Percentiles rank a stretch among this genome's conserved stretches.
phyloP scores from a whole-genome alignment of 2,113 vertebrate species.

The Orientallactaga bullata region DNA sequence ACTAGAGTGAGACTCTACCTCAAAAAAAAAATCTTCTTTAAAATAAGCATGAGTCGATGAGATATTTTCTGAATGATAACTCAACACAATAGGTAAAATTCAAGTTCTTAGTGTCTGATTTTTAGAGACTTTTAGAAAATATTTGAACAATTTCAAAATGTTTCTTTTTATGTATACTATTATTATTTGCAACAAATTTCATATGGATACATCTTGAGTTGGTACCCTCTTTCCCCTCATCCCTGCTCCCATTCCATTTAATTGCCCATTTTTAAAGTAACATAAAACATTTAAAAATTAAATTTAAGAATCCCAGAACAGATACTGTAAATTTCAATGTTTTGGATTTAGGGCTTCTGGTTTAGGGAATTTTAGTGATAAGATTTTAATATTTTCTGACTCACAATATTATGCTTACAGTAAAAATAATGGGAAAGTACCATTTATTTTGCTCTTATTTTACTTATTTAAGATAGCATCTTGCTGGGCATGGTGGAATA shows the following conservation, averaged over 20 bases:
- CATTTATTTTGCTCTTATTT: slow-evolving; percentile 6
- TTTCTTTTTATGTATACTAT: too few relatives aligned
- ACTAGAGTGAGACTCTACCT: too few relatives aligned
- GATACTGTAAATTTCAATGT: not conserved
- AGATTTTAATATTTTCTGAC: slow-evolving; percentile 4
- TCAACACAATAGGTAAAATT: slow-evolving; percentile 15
- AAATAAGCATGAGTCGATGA: not conserved
- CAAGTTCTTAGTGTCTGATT: slow-evolving; percentile 17
- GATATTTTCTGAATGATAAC: slow-evolving; percentile 46
- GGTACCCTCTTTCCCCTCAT: too few relatives aligned
- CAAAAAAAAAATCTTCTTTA: slow-evolving; percentile 23
- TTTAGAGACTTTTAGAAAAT: not conserved
- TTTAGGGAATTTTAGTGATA: not conserved
- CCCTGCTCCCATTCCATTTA: too few relatives aligned
- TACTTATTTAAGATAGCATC: too few relatives aligned
- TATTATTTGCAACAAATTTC: too few relatives aligned
- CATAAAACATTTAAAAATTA: slow-evolving; percentile 21
- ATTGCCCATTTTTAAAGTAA: not conserved
- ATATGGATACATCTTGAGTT: too few relatives aligned
- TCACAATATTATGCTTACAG: slow-evolving; percentile 9
- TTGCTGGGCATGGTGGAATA: too few relatives aligned
- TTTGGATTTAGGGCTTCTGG: slow-evolving; percentile 15
- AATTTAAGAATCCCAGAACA: not conserved
- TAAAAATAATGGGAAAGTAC: slow-evolving; percentile 30
- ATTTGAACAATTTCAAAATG: not conserved